phyloP scores from a whole-genome alignment of 2,797 vertebrate species.

The Percopsis omiscomaycus region DNA sequence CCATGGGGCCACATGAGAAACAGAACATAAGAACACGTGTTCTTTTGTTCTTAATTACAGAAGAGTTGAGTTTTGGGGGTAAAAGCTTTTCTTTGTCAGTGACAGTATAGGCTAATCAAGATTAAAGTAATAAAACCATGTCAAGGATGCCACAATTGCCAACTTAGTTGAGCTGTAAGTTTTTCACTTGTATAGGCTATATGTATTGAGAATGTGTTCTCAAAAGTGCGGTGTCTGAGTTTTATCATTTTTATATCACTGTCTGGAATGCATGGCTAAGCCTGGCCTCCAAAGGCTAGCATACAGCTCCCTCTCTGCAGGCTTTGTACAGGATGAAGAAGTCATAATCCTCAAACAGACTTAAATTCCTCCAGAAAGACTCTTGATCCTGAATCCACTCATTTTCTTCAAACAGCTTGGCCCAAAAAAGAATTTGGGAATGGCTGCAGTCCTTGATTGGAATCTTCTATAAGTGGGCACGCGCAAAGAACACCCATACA shows the following conservation, averaged over 20 bases:
- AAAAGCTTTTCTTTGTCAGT: too few species aligned
- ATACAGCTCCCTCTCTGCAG: constrained; percentile 69
- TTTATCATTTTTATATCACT: constrained; percentile 70
- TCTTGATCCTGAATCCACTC: constrained; percentile 86
- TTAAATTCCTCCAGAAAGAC: constrained; percentile 85
- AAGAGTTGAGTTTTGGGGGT: too few species aligned
- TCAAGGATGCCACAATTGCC: not conserved
- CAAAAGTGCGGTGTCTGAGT: constrained; percentile 54
- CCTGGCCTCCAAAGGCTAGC: constrained; percentile 71
- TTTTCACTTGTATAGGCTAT: constrained; percentile 23
- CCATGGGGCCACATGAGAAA: too few species aligned
- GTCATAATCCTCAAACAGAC: constrained; percentile 87
- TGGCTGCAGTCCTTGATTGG: constrained; percentile 75
- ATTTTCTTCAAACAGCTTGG: constrained; percentile 82
- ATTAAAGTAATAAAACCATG: too few species aligned
- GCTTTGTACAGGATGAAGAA: constrained; percentile 85
- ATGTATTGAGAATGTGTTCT: constrained; percentile 61
- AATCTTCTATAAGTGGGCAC: constrained; percentile 77
- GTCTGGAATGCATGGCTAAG: constrained; percentile 70
- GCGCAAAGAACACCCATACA: constrained; percentile 8
- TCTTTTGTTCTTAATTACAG: too few species aligned
- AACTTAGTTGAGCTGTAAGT: not conserved
- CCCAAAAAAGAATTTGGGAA: constrained; percentile 75
- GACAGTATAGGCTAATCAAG: too few species aligned
- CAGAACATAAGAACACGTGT: too few species aligned